phyloP scores from a whole-genome alignment of 2,888 invertebrate species.

The Trachelus troglodyta region DNA sequence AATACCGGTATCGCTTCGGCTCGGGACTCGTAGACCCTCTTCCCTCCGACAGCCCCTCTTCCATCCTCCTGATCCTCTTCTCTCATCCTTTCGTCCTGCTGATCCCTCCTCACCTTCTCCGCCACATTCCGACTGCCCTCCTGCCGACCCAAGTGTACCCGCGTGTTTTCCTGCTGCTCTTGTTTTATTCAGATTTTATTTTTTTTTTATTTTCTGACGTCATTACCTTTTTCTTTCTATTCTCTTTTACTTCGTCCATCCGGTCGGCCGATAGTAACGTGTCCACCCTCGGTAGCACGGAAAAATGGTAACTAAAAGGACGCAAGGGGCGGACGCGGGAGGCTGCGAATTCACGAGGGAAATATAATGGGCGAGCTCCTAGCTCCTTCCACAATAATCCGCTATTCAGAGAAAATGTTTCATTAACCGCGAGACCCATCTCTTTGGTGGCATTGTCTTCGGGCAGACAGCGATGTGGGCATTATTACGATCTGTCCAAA shows the following conservation, averaged over 20 bases:
- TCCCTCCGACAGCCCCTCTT: too few relatives aligned
- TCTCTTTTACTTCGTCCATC: not conserved
- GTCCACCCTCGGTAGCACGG: too few relatives aligned
- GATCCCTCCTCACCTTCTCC: not conserved
- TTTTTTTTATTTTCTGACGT: not conserved
- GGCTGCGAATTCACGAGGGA: not conserved
- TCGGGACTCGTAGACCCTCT: not conserved
- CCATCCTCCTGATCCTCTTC: not conserved
- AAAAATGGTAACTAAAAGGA: not conserved
- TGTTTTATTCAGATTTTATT: not conserved
- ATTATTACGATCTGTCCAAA: constrained; percentile 31
- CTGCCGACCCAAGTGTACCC: not conserved
- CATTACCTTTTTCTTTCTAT: not conserved
- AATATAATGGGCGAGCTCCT: not conserved
- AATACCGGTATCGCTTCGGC: constrained; percentile 21
- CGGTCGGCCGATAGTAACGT: not conserved
- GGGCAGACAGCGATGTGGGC: constrained; percentile 16
- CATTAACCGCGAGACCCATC: constrained; percentile 20
- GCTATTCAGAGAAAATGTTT: constrained; percentile 14
- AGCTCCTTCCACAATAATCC: not conserved
- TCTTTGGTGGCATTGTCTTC: constrained; percentile 20
- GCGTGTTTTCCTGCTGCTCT: not conserved
- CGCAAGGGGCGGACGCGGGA: not conserved
- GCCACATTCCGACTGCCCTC: not conserved
- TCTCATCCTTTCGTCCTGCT: not conserved